Evolutionary conservation across 1,140 invertebrate genomes (phyloP).

Genomic region (Drosophila rufa): DNA sequence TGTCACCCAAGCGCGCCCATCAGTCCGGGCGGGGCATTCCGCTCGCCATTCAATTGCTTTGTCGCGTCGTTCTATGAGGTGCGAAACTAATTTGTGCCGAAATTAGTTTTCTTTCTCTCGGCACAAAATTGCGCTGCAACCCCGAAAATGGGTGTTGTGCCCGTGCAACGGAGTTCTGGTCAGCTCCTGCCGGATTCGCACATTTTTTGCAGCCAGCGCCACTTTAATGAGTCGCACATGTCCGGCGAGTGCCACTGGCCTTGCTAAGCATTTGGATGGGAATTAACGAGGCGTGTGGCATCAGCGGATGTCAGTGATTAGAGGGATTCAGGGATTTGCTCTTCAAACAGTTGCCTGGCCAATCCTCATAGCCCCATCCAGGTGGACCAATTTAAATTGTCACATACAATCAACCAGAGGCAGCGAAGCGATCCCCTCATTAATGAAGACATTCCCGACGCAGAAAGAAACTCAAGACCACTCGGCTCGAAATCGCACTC

Average conservation of each 20-base stretch:
- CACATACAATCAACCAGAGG: slow-evolving; percentile 15
- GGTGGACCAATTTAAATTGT: slow-evolving; percentile 39
- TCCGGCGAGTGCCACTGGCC: slow-evolving; percentile 51
- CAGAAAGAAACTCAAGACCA: slow-evolving; percentile 46
- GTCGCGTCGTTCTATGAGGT: slow-evolving; percentile 71
- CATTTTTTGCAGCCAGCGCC: slow-evolving; percentile 42
- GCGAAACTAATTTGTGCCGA: slow-evolving; percentile 82
- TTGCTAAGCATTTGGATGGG: slow-evolving; percentile 50
- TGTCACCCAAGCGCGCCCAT: slow-evolving; percentile 8
- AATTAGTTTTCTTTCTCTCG: slow-evolving; percentile 79
- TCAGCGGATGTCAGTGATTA: slow-evolving; percentile 65
- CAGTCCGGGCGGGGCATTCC: slow-evolving; percentile 49
- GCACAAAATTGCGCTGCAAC: slow-evolving; percentile 66
- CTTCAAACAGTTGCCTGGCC: slow-evolving; percentile 9
- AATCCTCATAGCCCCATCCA: neutral
- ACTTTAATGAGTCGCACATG: slow-evolving; percentile 79
- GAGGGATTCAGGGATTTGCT: slow-evolving; percentile 56
- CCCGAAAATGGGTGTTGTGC: slow-evolving; percentile 37
- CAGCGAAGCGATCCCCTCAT: slow-evolving; percentile 56
- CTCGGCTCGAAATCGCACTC: slow-evolving; percentile 18
- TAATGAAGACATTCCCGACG: slow-evolving; percentile 69
- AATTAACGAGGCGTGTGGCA: slow-evolving; percentile 68
- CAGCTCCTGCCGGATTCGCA: slow-evolving; percentile 41
- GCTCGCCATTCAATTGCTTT: slow-evolving; percentile 69
- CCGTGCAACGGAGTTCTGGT: slow-evolving; percentile 14